phyloP scores from a whole-genome alignment of 2,113 vertebrate genomes.

The Podarcis raffonei region DNA sequence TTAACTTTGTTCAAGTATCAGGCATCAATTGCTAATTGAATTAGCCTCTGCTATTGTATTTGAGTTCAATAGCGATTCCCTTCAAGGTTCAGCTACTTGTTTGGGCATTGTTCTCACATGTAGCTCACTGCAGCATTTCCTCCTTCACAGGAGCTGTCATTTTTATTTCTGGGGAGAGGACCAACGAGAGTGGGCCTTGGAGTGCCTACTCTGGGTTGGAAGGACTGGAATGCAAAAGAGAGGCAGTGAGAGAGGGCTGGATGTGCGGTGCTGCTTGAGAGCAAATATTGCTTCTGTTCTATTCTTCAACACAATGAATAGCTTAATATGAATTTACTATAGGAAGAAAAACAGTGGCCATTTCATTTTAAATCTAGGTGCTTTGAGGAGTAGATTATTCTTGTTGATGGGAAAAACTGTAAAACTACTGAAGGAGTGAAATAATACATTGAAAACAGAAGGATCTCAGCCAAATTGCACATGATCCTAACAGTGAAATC shows the following conservation, averaged over 20 bases:
- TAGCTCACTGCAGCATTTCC: conserved; percentile 25
- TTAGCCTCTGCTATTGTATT: conserved; percentile 67
- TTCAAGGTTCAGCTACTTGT: conserved; percentile 65
- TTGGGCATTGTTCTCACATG: conserved; percentile 59
- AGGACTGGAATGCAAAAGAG: conserved; percentile 51
- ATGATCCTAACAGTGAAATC: too few relatives aligned
- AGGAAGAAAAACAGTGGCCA: background rate
- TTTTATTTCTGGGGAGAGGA: conserved; percentile 68
- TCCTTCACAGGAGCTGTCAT: conserved; percentile 62
- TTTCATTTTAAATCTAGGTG: background rate
- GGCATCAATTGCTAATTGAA: conserved; percentile 74
- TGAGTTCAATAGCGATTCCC: conserved; percentile 68
- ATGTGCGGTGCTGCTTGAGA: conserved; percentile 13
- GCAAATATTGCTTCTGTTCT: conserved; percentile 20
- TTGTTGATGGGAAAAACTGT: background rate
- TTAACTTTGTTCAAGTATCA: conserved; percentile 67
- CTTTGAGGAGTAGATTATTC: background rate
- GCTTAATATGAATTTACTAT: background rate
- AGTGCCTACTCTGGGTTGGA: conserved; percentile 11
- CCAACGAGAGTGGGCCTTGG: conserved; percentile 53
- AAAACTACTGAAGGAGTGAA: background rate
- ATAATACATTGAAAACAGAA: background rate
- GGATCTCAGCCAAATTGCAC: too few relatives aligned
- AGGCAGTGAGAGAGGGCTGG: conserved; percentile 36
- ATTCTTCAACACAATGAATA: conserved; percentile 1